Conservation (phyloP, 2,888 invertebrate genomes). For the Drosophila barbarae region DNA sequence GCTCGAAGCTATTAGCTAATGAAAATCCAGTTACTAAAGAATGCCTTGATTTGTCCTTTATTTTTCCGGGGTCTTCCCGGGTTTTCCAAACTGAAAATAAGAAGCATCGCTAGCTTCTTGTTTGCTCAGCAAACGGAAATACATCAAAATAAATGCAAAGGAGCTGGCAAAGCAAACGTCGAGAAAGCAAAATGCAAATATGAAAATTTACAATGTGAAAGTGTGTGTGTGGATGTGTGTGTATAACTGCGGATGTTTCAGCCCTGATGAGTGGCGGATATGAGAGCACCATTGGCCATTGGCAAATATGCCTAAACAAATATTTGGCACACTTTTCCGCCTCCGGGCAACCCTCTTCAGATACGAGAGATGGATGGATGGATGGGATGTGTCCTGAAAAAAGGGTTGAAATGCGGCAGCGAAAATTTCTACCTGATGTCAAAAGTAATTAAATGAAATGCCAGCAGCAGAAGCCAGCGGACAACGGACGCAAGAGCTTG, state of each 20-base stretch:
- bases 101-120: background rate
- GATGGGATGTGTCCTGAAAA: conserved; percentile 12
- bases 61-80: background rate
- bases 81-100: background rate
- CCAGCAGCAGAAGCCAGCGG: conserved; percentile 51
- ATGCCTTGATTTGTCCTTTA: background rate
- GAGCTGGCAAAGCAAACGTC: conserved; percentile 35
- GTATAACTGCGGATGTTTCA: conserved; percentile 13
- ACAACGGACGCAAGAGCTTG: conserved; percentile 3
- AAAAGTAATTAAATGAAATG: conserved; percentile 73
- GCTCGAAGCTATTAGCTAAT: conserved; percentile 34
- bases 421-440: conserved; percentile 66
- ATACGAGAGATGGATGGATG: background rate
- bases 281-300: conserved; percentile 51
- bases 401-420: conserved; percentile 40
- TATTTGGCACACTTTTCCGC: conserved; percentile 65
- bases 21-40: background rate
- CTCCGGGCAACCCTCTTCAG: conserved; percentile 33
- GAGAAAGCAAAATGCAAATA: conserved; percentile 62
- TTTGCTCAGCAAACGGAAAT: conserved; percentile 62
- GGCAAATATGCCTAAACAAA: conserved; percentile 66
- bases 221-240: conserved; percentile 10
- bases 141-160: conserved; percentile 68
- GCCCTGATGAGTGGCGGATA: conserved; percentile 31
- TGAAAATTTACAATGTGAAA: conserved; percentile 30